Conservation (phyloP, 2,888 invertebrate species). For the Serripes groenlandicus region DNA sequence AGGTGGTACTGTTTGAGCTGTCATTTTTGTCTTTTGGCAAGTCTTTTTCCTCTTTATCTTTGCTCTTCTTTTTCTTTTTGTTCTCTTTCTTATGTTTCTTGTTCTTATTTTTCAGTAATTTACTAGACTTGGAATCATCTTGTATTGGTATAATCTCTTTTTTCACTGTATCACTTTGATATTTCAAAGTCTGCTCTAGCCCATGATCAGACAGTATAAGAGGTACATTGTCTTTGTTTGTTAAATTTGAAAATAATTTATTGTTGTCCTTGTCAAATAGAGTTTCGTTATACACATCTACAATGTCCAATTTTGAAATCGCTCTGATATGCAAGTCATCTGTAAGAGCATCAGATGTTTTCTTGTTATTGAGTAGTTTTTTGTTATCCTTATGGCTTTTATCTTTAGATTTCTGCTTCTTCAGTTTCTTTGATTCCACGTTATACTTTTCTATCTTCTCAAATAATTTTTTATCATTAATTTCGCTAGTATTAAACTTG, state of each 20-base stretch:
- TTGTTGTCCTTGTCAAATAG: slow-evolving; percentile 58
- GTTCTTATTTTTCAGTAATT: slow-evolving; percentile 62
- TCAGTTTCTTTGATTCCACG: slow-evolving; percentile 41
- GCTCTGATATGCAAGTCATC: slow-evolving; percentile 40
- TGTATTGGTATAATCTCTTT: slow-evolving; percentile 56
- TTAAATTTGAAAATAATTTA: slow-evolving; percentile 50
- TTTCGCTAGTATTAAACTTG: background rate
- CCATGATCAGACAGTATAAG: slow-evolving; percentile 53
- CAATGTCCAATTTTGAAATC: slow-evolving; percentile 55
- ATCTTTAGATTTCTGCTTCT: slow-evolving; percentile 60
- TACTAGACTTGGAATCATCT: slow-evolving; percentile 52
- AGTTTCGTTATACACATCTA: slow-evolving; percentile 58
- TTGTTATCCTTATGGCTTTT: slow-evolving; percentile 58
- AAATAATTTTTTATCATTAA: slow-evolving; percentile 20
- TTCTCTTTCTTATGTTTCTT: slow-evolving; percentile 68
- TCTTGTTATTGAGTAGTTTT: slow-evolving; percentile 51
- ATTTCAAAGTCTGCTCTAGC: slow-evolving; percentile 51
- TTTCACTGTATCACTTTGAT: slow-evolving; percentile 53
- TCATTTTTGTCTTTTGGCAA: slow-evolving; percentile 34
- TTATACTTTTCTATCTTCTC: slow-evolving; percentile 28
- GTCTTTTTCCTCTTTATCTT: slow-evolving; percentile 62
- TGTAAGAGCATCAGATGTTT: slow-evolving; percentile 45
- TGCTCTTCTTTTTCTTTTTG: slow-evolving; percentile 66
- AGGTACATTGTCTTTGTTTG: slow-evolving; percentile 64
- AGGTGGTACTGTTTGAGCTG: slow-evolving; percentile 29